Base-by-base conservation (phyloP, 64 coral and sea anemone genomes). In the Hydrozoanthus tunicans region DNA sequence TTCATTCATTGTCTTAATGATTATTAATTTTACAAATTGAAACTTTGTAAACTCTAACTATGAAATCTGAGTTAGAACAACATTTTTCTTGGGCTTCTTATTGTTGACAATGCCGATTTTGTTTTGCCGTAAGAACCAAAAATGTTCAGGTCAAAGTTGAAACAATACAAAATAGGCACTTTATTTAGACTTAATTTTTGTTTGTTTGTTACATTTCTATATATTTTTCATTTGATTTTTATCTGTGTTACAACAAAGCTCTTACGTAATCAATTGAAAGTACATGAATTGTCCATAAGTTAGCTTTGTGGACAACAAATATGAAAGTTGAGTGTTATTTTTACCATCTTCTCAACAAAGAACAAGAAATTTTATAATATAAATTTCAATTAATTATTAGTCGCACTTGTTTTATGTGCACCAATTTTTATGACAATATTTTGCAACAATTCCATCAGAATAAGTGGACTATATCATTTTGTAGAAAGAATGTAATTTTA, bases 401-500 rank as follows among this genome's bases (percentile, higher is more conserved):
- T 56, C 74, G 84, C 84, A 74, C 84, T 74, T 43, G 70, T 75
- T 27, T 43, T 59, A 59, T 11, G 69, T 74, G 84, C 56, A 74
- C 54, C 24, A 88, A 88, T 88, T 74, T 88, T 88, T 75, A n/a
- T 73, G 61, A 58, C 68, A 26, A 86, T 59, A 86, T 86, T 73
- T 83, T 86, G 53, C 58, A 73, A 86, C 32, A 60, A 14, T 58
- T 58, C 55, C 54, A 32, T 60, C 67, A 58, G 53, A 74, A 6
- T 74, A 75, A 88, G 69, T 88, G 69, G 54, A 88, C 55, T 88
- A 58, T 57, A 74, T 72, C 67, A 10, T 62, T 73, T 75, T 88
- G 11, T 58, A 88, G 67, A 88, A 73, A 73, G 84, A 88, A 32
- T 88, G 69, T 88, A 73, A 88, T 74, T 88, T 88, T 88, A 73